phyloP scores from a whole-genome alignment of 2,113 vertebrate species.

The Leucoraja erinaceus region DNA sequence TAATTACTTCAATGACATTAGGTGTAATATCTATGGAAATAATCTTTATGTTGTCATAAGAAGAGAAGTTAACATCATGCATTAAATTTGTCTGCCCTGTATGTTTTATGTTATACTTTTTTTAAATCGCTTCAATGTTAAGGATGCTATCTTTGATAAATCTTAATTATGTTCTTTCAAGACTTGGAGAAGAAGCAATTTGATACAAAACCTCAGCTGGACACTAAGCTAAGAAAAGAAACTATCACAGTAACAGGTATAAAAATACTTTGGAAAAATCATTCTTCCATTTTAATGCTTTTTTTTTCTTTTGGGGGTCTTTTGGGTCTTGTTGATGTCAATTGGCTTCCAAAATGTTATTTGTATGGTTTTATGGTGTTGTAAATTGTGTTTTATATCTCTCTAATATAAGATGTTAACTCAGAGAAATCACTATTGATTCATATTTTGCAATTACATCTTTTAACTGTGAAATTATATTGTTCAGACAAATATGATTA shows the following conservation, averaged over 20 bases:
- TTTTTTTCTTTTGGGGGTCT: neutral
- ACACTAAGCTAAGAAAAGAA: neutral
- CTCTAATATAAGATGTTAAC: neutral
- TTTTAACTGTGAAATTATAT: neutral
- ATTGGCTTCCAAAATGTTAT: neutral
- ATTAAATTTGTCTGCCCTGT: neutral
- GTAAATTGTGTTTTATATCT: neutral
- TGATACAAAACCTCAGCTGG: neutral
- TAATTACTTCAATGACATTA: neutral
- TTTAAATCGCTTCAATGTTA: slow-evolving; percentile 13
- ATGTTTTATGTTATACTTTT: slow-evolving; percentile 7
- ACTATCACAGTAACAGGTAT: slow-evolving; percentile 7
- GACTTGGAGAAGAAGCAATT: slow-evolving; percentile 49
- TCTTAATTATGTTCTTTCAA: slow-evolving; percentile 56
- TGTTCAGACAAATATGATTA: neutral
- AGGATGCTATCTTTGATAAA: neutral
- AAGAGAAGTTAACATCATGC: neutral
- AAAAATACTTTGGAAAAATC: slow-evolving; percentile 36
- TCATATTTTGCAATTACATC: neutral
- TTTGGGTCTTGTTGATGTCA: neutral
- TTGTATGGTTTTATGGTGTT: neutral
- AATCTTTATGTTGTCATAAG: neutral
- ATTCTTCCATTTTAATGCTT: neutral
- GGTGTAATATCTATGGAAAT: neutral
- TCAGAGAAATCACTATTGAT: neutral